Evolutionary conservation across 1,140 invertebrate genomes (phyloP).

Genomic region (Gryon sp.): DNA sequence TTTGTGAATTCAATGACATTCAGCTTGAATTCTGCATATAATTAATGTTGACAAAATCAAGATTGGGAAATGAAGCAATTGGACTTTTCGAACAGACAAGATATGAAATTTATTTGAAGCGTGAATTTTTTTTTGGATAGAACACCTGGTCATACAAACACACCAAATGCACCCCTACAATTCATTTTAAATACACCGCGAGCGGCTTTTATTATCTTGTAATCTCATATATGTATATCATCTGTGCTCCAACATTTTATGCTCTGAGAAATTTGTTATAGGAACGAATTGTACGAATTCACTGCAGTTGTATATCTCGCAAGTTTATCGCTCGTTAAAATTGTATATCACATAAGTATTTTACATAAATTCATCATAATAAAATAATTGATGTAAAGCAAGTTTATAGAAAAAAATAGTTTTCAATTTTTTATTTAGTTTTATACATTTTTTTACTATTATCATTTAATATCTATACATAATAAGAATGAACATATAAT

Average conservation of each 20-base stretch:
- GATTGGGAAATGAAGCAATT: conserved; percentile 25
- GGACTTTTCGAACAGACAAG: conserved; percentile 35
- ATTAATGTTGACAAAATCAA: conserved; percentile 63
- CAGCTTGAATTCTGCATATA: conserved; percentile 32
- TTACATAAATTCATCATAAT: no score
- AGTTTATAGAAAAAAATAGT: no score
- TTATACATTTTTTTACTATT: no score
- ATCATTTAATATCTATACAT: no score
- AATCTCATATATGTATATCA: conserved; percentile 61
- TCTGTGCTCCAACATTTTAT: conserved; percentile 18
- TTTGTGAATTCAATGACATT: conserved; percentile 30
- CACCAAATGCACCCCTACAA: conserved; percentile 24
- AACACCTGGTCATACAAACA: conserved; percentile 69
- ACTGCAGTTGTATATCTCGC: conserved; percentile 20
- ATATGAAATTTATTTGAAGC: conserved; percentile 71
- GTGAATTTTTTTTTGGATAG: conserved; percentile 55
- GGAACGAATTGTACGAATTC: no score
- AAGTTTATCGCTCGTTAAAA: conserved; percentile 59
- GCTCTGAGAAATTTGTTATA: conserved; percentile 41
- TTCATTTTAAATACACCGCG: conserved; percentile 16
- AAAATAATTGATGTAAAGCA: no score
- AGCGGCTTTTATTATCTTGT: conserved; percentile 61
- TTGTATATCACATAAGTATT: no score
- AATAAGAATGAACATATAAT: no score
- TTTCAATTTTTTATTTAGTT: no score